Evolutionary conservation across 2,888 invertebrate genomes (phyloP).

Genomic region (Drepana falcataria): DNA sequence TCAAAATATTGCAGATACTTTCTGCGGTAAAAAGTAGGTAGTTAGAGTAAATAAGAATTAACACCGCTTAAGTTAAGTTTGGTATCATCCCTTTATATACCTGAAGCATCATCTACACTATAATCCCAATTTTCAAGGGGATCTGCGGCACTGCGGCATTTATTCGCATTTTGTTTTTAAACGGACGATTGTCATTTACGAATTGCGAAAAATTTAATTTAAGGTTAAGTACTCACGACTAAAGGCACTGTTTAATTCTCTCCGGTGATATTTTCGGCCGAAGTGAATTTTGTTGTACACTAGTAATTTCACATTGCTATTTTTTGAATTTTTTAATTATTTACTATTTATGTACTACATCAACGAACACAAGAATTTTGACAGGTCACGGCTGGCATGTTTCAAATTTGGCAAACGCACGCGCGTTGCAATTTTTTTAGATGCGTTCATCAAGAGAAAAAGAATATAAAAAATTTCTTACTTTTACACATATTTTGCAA

Average conservation of each 20-base stretch:
- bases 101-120: slow-evolving; percentile 4
- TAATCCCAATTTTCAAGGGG: slow-evolving; percentile 25
- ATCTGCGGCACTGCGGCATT: slow-evolving; percentile 36
- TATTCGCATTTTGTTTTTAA: slow-evolving; percentile 24
- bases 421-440: slow-evolving; percentile 31
- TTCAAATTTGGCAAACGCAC: slow-evolving; percentile 67
- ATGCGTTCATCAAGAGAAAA: slow-evolving; percentile 23
- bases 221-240: slow-evolving; percentile 58
- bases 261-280: slow-evolving; percentile 37
- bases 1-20: no score
- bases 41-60: no score
- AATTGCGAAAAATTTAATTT: slow-evolving; percentile 18
- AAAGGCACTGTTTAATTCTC: slow-evolving; percentile 34
- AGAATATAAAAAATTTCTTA: no score
- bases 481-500: no score
- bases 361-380: slow-evolving; percentile 53
- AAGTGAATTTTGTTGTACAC: slow-evolving; percentile 28
- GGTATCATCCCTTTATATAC: no score
- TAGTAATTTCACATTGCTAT: slow-evolving; percentile 65
- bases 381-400: slow-evolving; percentile 49
- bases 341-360: slow-evolving; percentile 14
- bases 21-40: no score
- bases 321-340: slow-evolving; percentile 35
- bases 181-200: slow-evolving; percentile 8
- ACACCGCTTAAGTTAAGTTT: no score